These are phyloP conservation scores for Synanthedon tipuliformis DNA, from an alignment of 2,888 invertebrate genomes.

Conservation along the genomic window DNA sequence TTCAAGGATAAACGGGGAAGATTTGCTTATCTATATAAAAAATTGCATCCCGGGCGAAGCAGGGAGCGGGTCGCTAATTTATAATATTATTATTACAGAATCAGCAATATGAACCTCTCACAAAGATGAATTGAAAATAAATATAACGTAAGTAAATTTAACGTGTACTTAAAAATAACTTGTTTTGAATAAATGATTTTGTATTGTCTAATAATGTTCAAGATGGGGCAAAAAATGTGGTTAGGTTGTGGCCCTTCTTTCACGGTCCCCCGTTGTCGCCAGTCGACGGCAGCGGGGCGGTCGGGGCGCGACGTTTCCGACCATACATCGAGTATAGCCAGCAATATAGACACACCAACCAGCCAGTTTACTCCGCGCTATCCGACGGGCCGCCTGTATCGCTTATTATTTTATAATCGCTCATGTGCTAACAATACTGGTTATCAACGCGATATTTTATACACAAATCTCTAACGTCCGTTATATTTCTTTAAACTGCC, in stretches of 20 bases:
- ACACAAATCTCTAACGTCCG: conserved; percentile 1
- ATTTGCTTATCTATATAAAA: too few species aligned
- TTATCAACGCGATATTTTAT: background rate
- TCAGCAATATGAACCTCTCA: too few species aligned
- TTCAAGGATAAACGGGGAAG: too few species aligned
- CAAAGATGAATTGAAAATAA: too few species aligned
- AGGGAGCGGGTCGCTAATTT: too few species aligned
- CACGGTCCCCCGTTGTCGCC: conserved; percentile 35
- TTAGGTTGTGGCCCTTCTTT: conserved; percentile 52
- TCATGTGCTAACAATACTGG: background rate
- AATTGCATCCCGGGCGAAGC: too few species aligned
- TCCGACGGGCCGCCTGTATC: conserved; percentile 33
- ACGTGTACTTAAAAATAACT: too few species aligned
- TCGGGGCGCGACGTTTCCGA: conserved; percentile 7
- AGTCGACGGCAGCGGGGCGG: conserved; percentile 1
- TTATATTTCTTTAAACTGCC: background rate
- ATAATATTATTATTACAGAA: too few species aligned
- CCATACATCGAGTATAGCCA: background rate
- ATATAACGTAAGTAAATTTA: too few species aligned
- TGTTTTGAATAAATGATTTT: too few species aligned
- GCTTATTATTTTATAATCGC: conserved; percentile 6
- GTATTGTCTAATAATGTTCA: conserved; percentile 43
- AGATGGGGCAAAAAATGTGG: conserved; percentile 54
- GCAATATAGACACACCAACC: conserved; percentile 3
- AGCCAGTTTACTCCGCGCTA: conserved; percentile 54